Evolutionary conservation across 1,140 invertebrate genomes (phyloP), one percentile per base, ranked within the genome.

Genomic region (Chelonus insularis): DNA sequence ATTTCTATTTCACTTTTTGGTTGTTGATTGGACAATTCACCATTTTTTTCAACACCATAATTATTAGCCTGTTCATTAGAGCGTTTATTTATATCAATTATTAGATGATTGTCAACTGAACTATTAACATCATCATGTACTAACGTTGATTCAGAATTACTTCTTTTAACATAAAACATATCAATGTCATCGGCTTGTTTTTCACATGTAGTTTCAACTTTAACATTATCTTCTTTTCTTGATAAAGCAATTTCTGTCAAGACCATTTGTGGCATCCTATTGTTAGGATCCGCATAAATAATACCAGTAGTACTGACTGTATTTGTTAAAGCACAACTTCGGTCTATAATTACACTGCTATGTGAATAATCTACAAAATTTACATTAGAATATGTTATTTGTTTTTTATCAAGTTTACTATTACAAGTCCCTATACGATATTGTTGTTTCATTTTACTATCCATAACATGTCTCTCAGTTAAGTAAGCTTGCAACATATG

Each of bases 401-500:
- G 67, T 36, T 71, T 70, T 57, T 68, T 45, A 45, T 73, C 74
- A 66, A 60, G 11, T 1, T 76, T 72, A n/a, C 64, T 68, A 11
- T 76, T 70, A 4, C 25, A 29, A 29, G 25, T 4, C 25, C 74
- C 76, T 0, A 78, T 73, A 6, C 75, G 61, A 50, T 77, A 81
- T 23, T 80, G 79, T 64, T 89, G 87, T 78, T 92, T 91, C n/a
- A 91, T 88, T 76, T 86, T 87, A 36, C 86, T 84, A 68, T 91
- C 87, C 71, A 88, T 84, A 12, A 91, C 80, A n/a, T 90, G 88
- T 73, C 87, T 83, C 71, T 91, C 89, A 3, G 88, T 91, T 47
- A 91, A 82, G 77, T 92, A 92, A 0, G 87, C 88, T 63, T 91
- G 88, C 12, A 91, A 72, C 83, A 91, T 87, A 7, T 84, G 84